phyloP scores from a whole-genome alignment of 2,797 vertebrate species.

The Clarias laeviceps region DNA sequence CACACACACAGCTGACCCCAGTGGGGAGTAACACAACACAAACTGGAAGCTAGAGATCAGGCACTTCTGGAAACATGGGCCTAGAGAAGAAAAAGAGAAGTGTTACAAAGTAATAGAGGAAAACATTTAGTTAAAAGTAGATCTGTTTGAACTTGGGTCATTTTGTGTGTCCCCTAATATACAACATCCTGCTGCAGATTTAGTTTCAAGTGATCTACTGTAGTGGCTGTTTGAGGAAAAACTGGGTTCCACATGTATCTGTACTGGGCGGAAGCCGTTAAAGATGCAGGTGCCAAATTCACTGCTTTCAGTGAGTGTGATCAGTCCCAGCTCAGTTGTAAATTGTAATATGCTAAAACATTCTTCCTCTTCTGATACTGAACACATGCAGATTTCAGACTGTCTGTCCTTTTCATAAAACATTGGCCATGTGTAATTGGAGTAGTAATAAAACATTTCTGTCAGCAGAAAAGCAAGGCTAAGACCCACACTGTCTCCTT shows the following conservation, averaged over 20 bases:
- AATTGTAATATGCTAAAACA: not conserved
- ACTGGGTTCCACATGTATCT: not conserved
- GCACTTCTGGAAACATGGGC: constrained; percentile 35
- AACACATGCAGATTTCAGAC: not conserved
- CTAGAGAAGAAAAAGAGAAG: constrained; percentile 50
- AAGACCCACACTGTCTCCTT: not conserved
- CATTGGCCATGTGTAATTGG: not conserved
- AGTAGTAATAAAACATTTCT: not conserved
- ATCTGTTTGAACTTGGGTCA: not conserved
- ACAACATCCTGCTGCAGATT: not conserved
- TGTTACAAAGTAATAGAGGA: not conserved
- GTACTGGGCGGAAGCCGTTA: constrained; percentile 29
- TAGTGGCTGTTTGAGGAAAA: not conserved
- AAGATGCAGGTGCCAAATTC: constrained; percentile 1
- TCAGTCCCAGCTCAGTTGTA: not conserved
- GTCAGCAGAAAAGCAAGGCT: constrained; percentile 11
- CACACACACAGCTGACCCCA: constrained; percentile 24
- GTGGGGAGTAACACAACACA: not conserved
- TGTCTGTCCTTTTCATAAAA: not conserved
- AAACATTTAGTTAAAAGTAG: not conserved
- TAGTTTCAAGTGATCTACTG: not conserved
- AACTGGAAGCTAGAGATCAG: constrained; percentile 16
- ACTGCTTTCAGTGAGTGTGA: not conserved
- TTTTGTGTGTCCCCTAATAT: too few relatives aligned
- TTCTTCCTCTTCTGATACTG: not conserved